Percentiles rank a stretch among this genome's conserved stretches.
Conservation (phyloP, 2,888 invertebrate genomes). For the Phengaris arion region DNA sequence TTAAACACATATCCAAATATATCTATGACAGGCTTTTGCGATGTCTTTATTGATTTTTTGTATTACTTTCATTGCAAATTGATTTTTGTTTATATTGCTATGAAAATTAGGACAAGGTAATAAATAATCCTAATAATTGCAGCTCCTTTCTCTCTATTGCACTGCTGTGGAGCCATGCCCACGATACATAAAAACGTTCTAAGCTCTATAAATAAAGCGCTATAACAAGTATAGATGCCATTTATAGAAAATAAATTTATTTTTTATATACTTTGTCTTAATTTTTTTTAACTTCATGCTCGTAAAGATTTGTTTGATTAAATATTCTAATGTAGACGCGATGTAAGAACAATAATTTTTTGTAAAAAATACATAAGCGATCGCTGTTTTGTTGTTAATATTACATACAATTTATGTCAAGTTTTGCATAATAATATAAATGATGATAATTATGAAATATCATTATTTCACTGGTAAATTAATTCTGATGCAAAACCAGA, state of each 20-base stretch:
- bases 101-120: conserved; percentile 57
- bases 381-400: not conserved
- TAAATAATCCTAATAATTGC: conserved; percentile 48
- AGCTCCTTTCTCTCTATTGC: not conserved
- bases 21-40: conserved; percentile 43
- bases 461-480: not conserved
- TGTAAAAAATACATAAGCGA: not conserved
- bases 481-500: not conserved
- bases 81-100: conserved; percentile 66
- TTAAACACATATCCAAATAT: not conserved
- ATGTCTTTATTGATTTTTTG: conserved; percentile 43
- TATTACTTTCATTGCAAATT: conserved; percentile 64
- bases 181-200: not conserved
- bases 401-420: not conserved
- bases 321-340: too few relatives aligned
- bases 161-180: not conserved
- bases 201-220: not conserved
- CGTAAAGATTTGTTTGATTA: too few relatives aligned
- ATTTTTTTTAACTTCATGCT: too few relatives aligned
- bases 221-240: too few relatives aligned
- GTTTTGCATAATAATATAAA: not conserved
- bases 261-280: too few relatives aligned
- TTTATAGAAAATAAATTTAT: too few relatives aligned
- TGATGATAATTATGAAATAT: too few relatives aligned
- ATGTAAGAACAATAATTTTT: too few relatives aligned